These are phyloP conservation scores for Nemurella pictetii DNA, from an alignment of 2,888 invertebrate genomes.

Conservation along the genomic window DNA sequence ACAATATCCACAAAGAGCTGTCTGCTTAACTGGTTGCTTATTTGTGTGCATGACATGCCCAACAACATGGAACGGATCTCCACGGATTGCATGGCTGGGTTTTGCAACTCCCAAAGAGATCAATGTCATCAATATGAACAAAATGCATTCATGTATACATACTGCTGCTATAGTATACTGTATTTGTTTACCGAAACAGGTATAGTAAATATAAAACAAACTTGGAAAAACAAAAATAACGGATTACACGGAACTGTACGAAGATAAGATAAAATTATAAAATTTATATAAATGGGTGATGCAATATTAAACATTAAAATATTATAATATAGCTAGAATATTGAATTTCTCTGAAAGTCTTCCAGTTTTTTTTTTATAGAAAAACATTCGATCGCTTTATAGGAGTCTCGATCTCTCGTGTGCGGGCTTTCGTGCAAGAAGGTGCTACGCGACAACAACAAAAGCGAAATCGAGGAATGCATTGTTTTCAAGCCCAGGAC, in stretches of 20 bases:
- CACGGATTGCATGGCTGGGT: neutral
- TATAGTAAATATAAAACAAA: neutral
- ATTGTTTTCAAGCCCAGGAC: neutral
- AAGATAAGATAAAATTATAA: no score
- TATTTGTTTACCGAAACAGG: neutral
- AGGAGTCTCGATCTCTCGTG: no score
- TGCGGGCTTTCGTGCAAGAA: neutral
- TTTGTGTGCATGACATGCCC: neutral
- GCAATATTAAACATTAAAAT: no score
- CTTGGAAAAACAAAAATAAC: no score
- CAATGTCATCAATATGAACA: neutral
- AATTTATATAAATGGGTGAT: no score
- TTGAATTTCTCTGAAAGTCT: no score
- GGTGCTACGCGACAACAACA: neutral
- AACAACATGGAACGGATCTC: neutral
- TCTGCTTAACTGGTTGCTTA: neutral
- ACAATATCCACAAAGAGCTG: neutral
- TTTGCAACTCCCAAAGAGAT: neutral
- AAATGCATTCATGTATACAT: neutral
- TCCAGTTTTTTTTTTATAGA: no score
- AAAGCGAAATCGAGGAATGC: neutral
- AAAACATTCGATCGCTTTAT: no score
- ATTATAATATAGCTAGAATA: no score
- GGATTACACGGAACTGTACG: no score
- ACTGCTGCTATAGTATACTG: no score